phyloP scores from a whole-genome alignment of 2,797 vertebrate genomes.

The Neoniphon sammara region DNA sequence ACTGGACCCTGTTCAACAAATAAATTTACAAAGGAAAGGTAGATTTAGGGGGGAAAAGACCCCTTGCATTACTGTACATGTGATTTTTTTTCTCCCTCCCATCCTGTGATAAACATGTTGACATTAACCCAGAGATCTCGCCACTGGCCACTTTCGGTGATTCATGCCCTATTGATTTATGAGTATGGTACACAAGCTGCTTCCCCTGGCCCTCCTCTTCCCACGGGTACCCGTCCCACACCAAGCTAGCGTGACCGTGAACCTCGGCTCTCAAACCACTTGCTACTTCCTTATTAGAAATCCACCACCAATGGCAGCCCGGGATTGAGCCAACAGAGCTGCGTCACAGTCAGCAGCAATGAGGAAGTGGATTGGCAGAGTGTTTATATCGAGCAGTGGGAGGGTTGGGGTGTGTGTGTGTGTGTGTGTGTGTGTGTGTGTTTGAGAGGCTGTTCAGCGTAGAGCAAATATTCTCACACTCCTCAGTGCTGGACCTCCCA shows the following conservation, averaged over 20 bases:
- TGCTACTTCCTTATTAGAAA: slow-evolving; percentile 23
- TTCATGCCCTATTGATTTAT: slow-evolving; percentile 69
- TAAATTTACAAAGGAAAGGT: not conserved
- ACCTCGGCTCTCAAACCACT: slow-evolving; percentile 32
- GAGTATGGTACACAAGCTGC: slow-evolving; percentile 28
- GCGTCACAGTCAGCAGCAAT: slow-evolving; percentile 28
- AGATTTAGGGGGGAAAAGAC: not conserved
- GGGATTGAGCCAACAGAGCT: slow-evolving; percentile 15
- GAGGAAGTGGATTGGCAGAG: slow-evolving; percentile 36
- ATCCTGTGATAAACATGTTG: slow-evolving; percentile 64
- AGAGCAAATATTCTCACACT: slow-evolving; percentile 61
- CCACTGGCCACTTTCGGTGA: slow-evolving; percentile 39
- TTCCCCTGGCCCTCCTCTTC: slow-evolving; percentile 50
- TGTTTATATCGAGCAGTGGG: not conserved
- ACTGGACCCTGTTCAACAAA: not conserved
- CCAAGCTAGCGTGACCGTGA: slow-evolving; percentile 46
- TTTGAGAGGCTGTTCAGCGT: slow-evolving; percentile 41
- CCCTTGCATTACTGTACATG: not conserved
- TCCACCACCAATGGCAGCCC: slow-evolving; percentile 7
- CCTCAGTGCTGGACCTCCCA: slow-evolving; percentile 60
- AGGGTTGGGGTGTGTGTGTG: not conserved
- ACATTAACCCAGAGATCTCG: slow-evolving; percentile 44
- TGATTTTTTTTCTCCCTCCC: no score
- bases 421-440: slow-evolving; percentile 24
- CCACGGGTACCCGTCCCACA: slow-evolving; percentile 62